Conservation (phyloP, 2,888 invertebrate genomes). For the Eudiplozoon nipponicum region DNA sequence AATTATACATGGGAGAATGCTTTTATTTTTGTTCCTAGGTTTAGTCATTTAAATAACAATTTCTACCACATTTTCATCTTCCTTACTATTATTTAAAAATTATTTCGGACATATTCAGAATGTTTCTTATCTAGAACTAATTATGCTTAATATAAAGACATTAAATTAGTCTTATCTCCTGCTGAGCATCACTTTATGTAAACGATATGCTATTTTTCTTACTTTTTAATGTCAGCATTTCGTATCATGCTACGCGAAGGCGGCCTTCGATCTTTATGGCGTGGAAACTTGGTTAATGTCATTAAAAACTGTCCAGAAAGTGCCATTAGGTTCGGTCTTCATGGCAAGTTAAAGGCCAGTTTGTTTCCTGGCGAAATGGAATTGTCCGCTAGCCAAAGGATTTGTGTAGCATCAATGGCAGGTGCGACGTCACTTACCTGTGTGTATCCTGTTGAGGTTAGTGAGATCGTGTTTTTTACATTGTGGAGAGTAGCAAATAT, state of each 20-base stretch:
- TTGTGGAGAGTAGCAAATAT: too few species aligned
- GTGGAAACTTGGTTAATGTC: background rate
- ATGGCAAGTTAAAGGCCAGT: background rate
- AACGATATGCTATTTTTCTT: background rate
- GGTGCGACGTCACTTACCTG: background rate
- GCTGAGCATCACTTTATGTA: too few species aligned
- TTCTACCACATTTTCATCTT: too few species aligned
- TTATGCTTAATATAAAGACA: too few species aligned
- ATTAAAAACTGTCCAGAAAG: constrained; percentile 4
- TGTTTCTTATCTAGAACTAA: too few species aligned
- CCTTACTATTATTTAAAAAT: too few species aligned
- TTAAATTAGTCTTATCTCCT: too few species aligned
- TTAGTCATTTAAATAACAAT: too few species aligned
- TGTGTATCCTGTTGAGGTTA: constrained; percentile 1
- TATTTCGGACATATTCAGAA: too few species aligned
- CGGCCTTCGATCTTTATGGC: background rate
- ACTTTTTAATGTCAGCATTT: background rate
- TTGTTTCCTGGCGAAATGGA: background rate
- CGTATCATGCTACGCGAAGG: background rate
- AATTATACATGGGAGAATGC: too few species aligned
- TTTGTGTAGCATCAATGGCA: background rate
- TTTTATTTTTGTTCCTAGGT: too few species aligned
- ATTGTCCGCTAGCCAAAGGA: background rate
- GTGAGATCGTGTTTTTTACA: too few species aligned
- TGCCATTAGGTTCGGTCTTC: background rate